Percentiles rank a stretch among this genome's conserved stretches.
These are phyloP conservation scores for Manis crassicaudata DNA, from an alignment of 2,797 vertebrate species.

Conservation along the genomic window DNA sequence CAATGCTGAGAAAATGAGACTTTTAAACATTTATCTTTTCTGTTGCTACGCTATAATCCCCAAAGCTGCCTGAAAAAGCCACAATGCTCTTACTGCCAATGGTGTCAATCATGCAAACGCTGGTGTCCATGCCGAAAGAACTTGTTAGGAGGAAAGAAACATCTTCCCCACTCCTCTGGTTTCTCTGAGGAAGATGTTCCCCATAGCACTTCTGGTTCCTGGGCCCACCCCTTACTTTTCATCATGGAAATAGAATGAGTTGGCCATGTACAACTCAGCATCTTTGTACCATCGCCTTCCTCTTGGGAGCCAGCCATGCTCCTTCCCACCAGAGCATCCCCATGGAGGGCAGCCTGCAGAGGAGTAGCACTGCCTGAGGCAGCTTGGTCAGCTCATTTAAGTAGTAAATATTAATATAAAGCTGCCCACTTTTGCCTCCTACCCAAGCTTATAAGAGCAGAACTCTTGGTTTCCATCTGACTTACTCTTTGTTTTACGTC, in stretches of 20 bases:
- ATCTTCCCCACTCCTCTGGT: not conserved
- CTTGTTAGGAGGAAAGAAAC: not conserved
- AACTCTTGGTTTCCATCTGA: not conserved
- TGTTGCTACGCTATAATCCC: not conserved
- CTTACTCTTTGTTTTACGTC: not conserved
- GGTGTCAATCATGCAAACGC: slow-evolving; percentile 21
- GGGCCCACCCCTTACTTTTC: not conserved
- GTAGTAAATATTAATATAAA: not conserved
- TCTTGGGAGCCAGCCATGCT: not conserved
- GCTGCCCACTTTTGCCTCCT: not conserved
- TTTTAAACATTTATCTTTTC: slow-evolving; percentile 2
- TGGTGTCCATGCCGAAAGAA: not conserved
- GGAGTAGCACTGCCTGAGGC: not conserved
- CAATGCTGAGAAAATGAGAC: not conserved
- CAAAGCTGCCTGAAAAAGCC: not conserved
- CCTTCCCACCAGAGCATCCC: not conserved
- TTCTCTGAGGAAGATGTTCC: slow-evolving; percentile 7
- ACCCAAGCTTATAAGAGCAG: not conserved
- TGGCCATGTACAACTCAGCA: not conserved
- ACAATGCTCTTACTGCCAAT: not conserved
- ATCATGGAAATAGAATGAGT: not conserved
- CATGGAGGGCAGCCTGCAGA: not conserved
- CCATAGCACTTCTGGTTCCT: slow-evolving; percentile 8
- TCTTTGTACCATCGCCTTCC: not conserved
- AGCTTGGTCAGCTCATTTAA: not conserved